Base-by-base conservation (phyloP, 92 coral and sea anemone species). In the Epizoanthus stellaris region DNA sequence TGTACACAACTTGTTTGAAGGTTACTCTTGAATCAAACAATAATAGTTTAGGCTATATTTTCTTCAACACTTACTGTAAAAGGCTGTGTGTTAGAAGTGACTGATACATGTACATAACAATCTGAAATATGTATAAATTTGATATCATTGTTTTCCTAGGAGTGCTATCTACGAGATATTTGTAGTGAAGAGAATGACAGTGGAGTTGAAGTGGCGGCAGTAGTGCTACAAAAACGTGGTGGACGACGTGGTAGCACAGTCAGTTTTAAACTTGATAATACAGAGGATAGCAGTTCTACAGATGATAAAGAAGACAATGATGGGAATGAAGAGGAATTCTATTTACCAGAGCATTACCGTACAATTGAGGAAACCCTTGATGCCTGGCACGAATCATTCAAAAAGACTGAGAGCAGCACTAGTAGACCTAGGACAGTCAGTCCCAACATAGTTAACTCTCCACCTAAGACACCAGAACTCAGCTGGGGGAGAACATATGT, bases 331-430 rank as follows among this genome's bases (percentile, higher is more conserved):
- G 92, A 75, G 1, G 87, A 73, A 21, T 67, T 80, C 1, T 87
- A 91, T 43, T 91, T 90, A 10, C 92, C 98, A 14, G 81, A 89
- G 19, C 89, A 90, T 67, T 85, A 90, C 36, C 88, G 93, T 16
- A 87, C 98, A 7, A 82, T 94, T n/a, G 98, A 92, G 70, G 95
- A 94, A 54, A 94, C 90, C 19, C 88, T 94, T 71, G 86, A 85
- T 65, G 98, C 94, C 1, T 94, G 98, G 98, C 92, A 88, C 3
- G 92, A 91, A 34, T 94, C 95, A 6, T 91, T 82, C 80, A 87
- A 63, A 75, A 92, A 73, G 34, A 67, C 92, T 0, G 93, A 73
- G 20, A 91, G 86, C 53, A 75, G 89, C 2, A 34, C 87, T 4
- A 89, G 95, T 79, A 53, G 84, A 63, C 81, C 77, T 6, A 85